Evolutionary conservation across 2,888 invertebrate genomes (phyloP).

Genomic region (Temnothorax ravouxi): DNA sequence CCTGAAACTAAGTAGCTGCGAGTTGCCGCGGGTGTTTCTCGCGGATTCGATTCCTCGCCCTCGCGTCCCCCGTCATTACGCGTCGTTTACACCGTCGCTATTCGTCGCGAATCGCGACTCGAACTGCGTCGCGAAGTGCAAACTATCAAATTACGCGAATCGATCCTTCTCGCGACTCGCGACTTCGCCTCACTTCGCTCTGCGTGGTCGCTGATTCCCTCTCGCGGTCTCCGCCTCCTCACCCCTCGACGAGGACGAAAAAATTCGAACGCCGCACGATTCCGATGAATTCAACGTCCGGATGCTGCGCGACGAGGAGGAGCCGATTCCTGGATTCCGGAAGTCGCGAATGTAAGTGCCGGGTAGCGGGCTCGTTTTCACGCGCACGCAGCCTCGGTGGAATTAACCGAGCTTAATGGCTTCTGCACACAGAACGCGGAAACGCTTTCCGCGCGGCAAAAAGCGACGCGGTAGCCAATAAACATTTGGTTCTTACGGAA

Average conservation of each 20-base stretch:
- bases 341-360: neutral
- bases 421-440: no score
- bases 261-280: neutral
- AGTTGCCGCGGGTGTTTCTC: neutral
- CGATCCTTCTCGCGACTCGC: conserved; percentile 2
- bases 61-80: neutral
- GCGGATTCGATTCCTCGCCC: neutral
- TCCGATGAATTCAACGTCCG: neutral
- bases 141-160: neutral
- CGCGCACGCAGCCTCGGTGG: neutral
- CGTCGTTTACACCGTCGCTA: neutral
- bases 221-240: neutral
- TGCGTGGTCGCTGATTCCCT: neutral
- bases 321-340: neutral
- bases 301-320: neutral
- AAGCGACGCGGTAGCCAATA: no score
- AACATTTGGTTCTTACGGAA: no score
- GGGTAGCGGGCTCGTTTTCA: neutral
- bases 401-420: neutral
- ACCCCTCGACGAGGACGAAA: neutral
- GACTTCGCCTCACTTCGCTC: neutral
- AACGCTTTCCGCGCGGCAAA: no score
- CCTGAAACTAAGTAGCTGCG: neutral
- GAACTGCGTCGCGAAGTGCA: conserved; percentile 3
- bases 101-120: neutral